Conservation (phyloP, 2,797 vertebrate species). For the Rhabdophis nuchalis region DNA sequence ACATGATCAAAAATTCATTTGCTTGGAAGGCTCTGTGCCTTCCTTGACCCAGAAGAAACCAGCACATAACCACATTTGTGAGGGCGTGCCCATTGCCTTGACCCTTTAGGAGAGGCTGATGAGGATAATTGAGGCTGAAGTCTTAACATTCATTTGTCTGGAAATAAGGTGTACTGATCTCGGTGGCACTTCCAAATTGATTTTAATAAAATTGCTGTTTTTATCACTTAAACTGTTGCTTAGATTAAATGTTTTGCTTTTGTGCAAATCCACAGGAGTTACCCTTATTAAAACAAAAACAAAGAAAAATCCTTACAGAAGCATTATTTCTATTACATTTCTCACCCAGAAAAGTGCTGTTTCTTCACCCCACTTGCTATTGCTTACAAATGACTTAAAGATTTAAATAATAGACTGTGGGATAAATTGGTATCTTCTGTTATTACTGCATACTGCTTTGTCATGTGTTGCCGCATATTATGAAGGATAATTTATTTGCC, state of each 20-base stretch:
- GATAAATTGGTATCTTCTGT: conserved; percentile 44
- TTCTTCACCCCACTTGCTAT: neutral
- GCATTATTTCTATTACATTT: neutral
- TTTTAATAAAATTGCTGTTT: neutral
- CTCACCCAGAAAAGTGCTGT: conserved; percentile 31
- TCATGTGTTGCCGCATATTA: conserved; percentile 40
- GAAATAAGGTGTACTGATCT: neutral
- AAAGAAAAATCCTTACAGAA: neutral
- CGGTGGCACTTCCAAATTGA: neutral
- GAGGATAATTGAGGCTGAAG: neutral
- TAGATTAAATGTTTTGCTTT: neutral
- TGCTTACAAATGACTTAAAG: conserved; percentile 5
- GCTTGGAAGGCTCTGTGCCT: neutral
- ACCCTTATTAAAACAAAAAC: neutral
- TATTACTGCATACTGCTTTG: conserved; percentile 34
- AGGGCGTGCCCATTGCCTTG: neutral
- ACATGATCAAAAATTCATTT: neutral
- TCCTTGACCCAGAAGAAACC: neutral
- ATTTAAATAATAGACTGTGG: conserved; percentile 38
- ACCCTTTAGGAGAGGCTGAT: neutral
- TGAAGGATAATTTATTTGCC: neutral
- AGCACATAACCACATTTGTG: neutral
- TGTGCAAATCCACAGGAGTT: neutral
- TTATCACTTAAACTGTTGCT: neutral
- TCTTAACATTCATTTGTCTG: neutral